phyloP scores from a whole-genome alignment of 1,140 invertebrate genomes.

The Leptinotarsa defecta region DNA sequence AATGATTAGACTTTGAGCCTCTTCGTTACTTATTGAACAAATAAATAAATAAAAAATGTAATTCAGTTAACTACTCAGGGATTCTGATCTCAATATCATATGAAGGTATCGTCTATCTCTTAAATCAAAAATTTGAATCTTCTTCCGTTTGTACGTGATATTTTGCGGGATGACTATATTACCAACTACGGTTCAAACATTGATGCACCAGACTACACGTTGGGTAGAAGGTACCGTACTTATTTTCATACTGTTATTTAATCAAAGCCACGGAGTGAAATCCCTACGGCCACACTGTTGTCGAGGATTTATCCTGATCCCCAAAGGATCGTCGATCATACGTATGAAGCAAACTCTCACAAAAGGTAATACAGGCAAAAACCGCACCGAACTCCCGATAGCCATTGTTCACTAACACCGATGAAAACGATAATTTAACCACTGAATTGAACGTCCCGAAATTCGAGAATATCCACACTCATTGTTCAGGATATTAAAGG shows the following conservation, averaged over 20 bases:
- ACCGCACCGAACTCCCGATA: not conserved
- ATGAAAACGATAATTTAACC: slow-evolving; percentile 5
- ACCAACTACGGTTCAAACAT: too few species aligned
- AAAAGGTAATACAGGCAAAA: slow-evolving; percentile 1
- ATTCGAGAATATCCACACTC: not conserved
- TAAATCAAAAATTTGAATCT: too few species aligned
- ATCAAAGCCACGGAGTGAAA: not conserved
- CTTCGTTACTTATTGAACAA: too few species aligned
- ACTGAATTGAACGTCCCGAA: not conserved
- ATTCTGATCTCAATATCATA: too few species aligned
- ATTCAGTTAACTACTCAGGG: too few species aligned
- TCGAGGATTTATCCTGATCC: not conserved
- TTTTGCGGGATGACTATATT: too few species aligned
- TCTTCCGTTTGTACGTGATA: too few species aligned
- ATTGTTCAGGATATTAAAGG: slow-evolving; percentile 13
- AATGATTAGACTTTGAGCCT: too few species aligned
- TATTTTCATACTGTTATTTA: not conserved
- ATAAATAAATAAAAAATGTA: too few species aligned
- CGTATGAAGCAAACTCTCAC: not conserved
- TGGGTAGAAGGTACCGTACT: too few species aligned
- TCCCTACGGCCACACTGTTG: not conserved
- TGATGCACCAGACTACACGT: too few species aligned
- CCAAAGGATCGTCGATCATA: not conserved
- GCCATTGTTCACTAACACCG: not conserved
- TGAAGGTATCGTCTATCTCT: too few species aligned